Base-by-base conservation (phyloP, 1,140 invertebrate species). In the Aphelenchoides besseyi region DNA sequence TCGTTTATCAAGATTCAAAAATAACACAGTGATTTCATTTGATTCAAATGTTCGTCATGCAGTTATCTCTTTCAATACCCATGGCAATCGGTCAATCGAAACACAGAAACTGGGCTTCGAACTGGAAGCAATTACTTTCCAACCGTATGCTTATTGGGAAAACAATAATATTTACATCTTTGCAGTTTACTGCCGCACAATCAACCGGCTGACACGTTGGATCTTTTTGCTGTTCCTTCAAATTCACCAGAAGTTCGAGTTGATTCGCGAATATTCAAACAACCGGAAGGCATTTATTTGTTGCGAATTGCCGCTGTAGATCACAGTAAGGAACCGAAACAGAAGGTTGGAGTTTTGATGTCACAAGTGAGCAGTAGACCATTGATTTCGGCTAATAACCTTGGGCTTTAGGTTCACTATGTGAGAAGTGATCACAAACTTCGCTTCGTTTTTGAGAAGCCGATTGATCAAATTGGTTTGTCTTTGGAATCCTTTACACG, bases 241-340 rank as follows among this genome's bases (percentile, higher is more conserved):
- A 12, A 26, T 28, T 30, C 41, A 16, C 33, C 63, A 16, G 32
- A 70, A 61, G 16, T 74, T 35, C 73, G 71, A 30, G 55, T 74
- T 29, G 72, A 74, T 41, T 59, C 73, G 8, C 59, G 41, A 37
- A 30, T 74, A 16, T 18, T 53, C 12, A 67, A 76, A n/a, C 59
- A 61, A 29, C 32, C 72, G 23, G 73, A 54, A 33, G 73, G 72
- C 29, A 59, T 74, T 36, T 74, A 74, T 48, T 26, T n/a, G 57
- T 3, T 74, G 23, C 16, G 28, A 9, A 57, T 74, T 53, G 35
- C 18, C 23, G 48, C 33, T 28, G 5, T 69, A 3, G 64, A 71
- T 28, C 29, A 8, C 1, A 18, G 18, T 1, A 1, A 55, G 28
- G 23, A 32, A 48, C 29, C 18, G 33, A 71, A 70, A 35, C 53